Conservation (phyloP, 2,113 vertebrate genomes). For the Muntiacus muntjak region DNA sequence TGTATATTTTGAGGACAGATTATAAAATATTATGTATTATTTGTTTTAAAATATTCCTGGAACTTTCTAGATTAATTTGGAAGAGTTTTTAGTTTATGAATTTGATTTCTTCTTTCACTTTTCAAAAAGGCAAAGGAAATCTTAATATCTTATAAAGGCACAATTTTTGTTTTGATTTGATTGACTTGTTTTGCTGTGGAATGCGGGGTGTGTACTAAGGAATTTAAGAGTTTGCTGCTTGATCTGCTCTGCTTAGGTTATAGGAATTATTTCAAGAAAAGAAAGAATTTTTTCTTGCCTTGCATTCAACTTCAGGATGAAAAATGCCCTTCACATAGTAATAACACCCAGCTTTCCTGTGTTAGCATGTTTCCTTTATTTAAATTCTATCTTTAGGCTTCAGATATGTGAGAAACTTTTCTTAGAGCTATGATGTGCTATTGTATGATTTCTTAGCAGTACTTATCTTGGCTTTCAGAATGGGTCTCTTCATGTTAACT, state of each 20-base stretch:
- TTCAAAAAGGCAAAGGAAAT: not conserved
- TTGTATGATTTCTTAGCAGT: not conserved
- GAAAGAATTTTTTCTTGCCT: not conserved
- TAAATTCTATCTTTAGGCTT: not conserved
- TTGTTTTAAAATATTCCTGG: not conserved
- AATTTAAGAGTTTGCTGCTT: not conserved
- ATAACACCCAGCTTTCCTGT: not conserved
- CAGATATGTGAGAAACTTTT: not conserved
- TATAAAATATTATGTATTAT: not conserved
- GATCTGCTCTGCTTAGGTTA: not conserved
- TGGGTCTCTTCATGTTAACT: not conserved
- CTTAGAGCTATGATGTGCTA: not conserved
- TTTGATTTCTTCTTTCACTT: not conserved
- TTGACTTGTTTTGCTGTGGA: not conserved
- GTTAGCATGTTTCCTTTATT: constrained; percentile 10
- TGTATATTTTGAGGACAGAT: not conserved
- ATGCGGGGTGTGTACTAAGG: not conserved
- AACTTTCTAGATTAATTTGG: not conserved
- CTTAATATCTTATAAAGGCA: not conserved
- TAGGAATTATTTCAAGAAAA: constrained; percentile 18
- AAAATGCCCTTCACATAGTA: not conserved
- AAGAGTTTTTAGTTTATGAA: not conserved
- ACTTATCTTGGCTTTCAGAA: not conserved
- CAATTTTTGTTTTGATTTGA: not conserved
- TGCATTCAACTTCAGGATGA: not conserved